A percentile compares a stretch with the other conserved stretches of the same genome.
Evolutionary conservation across 2,113 vertebrate species (phyloP).

Genomic region (Mus spicilegus): DNA sequence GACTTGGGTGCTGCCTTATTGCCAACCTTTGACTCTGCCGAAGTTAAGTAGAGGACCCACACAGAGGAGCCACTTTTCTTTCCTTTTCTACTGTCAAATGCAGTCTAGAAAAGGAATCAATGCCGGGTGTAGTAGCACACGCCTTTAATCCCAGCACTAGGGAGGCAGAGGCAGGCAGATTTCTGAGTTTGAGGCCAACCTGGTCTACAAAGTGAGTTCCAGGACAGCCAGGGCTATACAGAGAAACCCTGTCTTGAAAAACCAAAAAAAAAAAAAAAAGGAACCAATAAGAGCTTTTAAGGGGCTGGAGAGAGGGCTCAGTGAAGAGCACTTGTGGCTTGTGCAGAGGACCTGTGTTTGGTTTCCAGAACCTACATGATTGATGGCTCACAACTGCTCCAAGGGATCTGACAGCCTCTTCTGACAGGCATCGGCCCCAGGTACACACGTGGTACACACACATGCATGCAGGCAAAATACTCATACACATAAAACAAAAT

Average conservation of each 20-base stretch:
- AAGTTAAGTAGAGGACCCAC: not conserved
- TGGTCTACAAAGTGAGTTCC: no score
- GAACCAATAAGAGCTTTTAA: not conserved
- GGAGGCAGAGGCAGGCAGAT: no score
- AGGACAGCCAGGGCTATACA: no score
- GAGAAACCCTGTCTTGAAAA: no score
- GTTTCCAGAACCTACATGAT: not conserved
- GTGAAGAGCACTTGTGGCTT: not conserved
- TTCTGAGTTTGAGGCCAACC: no score
- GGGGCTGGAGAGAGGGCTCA: not conserved
- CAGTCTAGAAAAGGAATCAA: not conserved
- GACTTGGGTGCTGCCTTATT: not conserved
- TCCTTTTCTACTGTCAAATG: not conserved
- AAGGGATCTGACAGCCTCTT: not conserved
- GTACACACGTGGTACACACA: not conserved
- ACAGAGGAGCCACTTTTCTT: not conserved
- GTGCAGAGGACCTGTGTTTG: not conserved
- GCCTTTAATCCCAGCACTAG: no score
- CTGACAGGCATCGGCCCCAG: not conserved
- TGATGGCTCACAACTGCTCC: not conserved
- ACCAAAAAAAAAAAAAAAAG: slow-evolving; percentile 26
- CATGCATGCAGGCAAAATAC: not conserved
- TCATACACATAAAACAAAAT: not conserved
- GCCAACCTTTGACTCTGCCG: not conserved
- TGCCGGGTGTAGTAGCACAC: no score